Percentiles rank a stretch among this genome's conserved stretches.
phyloP scores from a whole-genome alignment of 2,888 invertebrate genomes.

The Sphaerophoria taeniata region DNA sequence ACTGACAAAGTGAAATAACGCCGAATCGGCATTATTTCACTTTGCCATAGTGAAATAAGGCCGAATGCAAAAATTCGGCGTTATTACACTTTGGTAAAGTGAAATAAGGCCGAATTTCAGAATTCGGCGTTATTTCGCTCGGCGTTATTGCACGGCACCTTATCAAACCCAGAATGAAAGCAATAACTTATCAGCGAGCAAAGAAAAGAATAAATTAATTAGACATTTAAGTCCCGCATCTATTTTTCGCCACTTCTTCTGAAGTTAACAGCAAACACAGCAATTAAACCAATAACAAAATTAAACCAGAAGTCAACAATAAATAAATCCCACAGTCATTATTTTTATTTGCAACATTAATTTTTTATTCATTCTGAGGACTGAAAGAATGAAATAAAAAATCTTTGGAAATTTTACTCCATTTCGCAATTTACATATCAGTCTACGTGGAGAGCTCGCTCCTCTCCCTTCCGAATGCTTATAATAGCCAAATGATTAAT shows the following conservation, averaged over 20 bases:
- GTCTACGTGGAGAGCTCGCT: not conserved
- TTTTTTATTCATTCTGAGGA: not conserved
- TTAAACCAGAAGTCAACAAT: not conserved
- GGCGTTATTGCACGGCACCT: too few species aligned
- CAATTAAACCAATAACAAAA: not conserved
- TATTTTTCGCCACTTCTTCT: conserved; percentile 10
- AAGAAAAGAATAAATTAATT: not conserved
- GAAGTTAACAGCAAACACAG: not conserved
- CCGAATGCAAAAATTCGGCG: too few species aligned
- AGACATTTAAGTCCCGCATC: not conserved
- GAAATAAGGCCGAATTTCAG: too few species aligned
- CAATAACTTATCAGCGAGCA: not conserved
- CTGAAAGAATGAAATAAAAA: not conserved
- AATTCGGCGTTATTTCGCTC: too few species aligned
- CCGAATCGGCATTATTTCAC: too few species aligned
- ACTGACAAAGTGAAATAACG: too few species aligned
- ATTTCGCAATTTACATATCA: conserved; percentile 22
- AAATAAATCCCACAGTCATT: conserved; percentile 8
- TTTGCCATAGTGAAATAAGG: too few species aligned
- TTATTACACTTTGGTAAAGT: too few species aligned
- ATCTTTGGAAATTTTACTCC: conserved; percentile 3
- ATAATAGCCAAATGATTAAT: conserved; percentile 60
- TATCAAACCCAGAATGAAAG: too few species aligned
- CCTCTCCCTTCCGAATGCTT: not conserved
- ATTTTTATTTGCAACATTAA: not conserved